Evolutionary conservation across 2,113 vertebrate genomes (phyloP).

Genomic region (Oreochromis spilurus): DNA sequence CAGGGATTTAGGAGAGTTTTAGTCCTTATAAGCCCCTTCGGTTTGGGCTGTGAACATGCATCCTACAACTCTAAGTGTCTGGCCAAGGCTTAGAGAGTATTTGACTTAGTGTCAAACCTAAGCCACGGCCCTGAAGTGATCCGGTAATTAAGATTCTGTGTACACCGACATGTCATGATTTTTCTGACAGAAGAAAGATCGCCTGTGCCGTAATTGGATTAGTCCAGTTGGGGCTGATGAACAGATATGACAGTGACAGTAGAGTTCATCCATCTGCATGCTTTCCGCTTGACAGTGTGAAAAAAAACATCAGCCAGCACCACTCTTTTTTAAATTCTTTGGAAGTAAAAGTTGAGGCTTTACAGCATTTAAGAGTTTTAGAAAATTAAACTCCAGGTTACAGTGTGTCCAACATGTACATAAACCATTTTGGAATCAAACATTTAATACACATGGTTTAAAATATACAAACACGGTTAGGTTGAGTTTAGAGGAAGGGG

Average conservation of each 20-base stretch:
- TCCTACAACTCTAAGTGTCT: slow-evolving; percentile 43
- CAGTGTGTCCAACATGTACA: slow-evolving; percentile 55
- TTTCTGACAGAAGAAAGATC: slow-evolving; percentile 62
- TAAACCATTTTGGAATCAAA: slow-evolving; percentile 29
- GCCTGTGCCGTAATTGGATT: slow-evolving; percentile 59
- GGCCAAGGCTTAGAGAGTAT: slow-evolving; percentile 44
- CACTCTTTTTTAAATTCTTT: not conserved
- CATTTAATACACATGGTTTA: slow-evolving; percentile 23
- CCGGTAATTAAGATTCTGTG: slow-evolving; percentile 56
- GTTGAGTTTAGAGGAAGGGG: slow-evolving; percentile 6
- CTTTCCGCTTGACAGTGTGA: slow-evolving; percentile 34
- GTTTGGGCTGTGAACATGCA: slow-evolving; percentile 54
- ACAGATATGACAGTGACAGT: slow-evolving; percentile 52
- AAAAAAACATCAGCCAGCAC: slow-evolving; percentile 6
- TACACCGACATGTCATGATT: slow-evolving; percentile 57
- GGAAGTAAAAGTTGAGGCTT: slow-evolving; percentile 5
- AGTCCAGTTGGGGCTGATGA: slow-evolving; percentile 50
- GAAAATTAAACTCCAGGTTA: slow-evolving; percentile 31
- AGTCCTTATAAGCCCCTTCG: slow-evolving; percentile 54
- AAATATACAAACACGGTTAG: slow-evolving; percentile 13
- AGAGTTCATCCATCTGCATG: slow-evolving; percentile 55
- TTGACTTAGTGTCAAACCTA: slow-evolving; percentile 52
- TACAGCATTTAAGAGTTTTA: slow-evolving; percentile 28
- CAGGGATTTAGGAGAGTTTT: slow-evolving; percentile 52
- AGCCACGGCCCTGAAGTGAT: slow-evolving; percentile 42